These are phyloP conservation scores for Dynastes grantii DNA, from an alignment of 2,888 invertebrate genomes.

Conservation along the genomic window DNA sequence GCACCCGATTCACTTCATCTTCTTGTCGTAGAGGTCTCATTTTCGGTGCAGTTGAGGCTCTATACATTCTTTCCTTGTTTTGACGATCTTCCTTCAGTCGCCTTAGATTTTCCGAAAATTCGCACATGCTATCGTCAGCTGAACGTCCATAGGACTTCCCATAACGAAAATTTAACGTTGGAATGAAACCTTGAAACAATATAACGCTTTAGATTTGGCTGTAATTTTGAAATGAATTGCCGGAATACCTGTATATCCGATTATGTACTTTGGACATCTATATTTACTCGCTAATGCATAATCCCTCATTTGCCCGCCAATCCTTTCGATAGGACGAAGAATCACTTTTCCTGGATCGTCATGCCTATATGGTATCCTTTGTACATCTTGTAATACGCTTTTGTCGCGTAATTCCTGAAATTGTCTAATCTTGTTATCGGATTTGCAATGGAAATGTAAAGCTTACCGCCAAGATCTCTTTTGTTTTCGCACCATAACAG, in stretches of 20 bases:
- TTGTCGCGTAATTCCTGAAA: constrained; percentile 70
- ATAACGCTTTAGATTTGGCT: not conserved
- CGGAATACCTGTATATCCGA: constrained; percentile 78
- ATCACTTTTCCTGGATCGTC: constrained; percentile 70
- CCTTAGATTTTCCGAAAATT: constrained; percentile 66
- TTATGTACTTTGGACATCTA: constrained; percentile 74
- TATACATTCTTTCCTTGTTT: constrained; percentile 70
- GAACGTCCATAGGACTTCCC: constrained; percentile 76
- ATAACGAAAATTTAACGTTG: constrained; percentile 79
- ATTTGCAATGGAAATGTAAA: not conserved
- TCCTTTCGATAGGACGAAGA: constrained; percentile 63
- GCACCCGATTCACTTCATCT: constrained; percentile 73
- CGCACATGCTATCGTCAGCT: constrained; percentile 76
- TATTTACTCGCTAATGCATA: constrained; percentile 70
- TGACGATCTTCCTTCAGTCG: constrained; percentile 58
- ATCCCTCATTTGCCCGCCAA: constrained; percentile 68
- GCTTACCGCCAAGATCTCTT: constrained; percentile 77
- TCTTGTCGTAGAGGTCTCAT: constrained; percentile 74
- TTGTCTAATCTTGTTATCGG: not conserved
- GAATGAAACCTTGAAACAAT: constrained; percentile 72
- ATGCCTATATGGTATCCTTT: constrained; percentile 74
- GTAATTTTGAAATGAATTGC: not conserved
- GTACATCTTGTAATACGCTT: constrained; percentile 70
- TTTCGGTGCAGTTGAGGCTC: constrained; percentile 75
- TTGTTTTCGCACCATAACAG: constrained; percentile 80